Percentiles rank a stretch among this genome's conserved stretches.
These are phyloP conservation scores for Osmerus eperlanus DNA, from an alignment of 2,113 vertebrate species.

Conservation along the genomic window DNA sequence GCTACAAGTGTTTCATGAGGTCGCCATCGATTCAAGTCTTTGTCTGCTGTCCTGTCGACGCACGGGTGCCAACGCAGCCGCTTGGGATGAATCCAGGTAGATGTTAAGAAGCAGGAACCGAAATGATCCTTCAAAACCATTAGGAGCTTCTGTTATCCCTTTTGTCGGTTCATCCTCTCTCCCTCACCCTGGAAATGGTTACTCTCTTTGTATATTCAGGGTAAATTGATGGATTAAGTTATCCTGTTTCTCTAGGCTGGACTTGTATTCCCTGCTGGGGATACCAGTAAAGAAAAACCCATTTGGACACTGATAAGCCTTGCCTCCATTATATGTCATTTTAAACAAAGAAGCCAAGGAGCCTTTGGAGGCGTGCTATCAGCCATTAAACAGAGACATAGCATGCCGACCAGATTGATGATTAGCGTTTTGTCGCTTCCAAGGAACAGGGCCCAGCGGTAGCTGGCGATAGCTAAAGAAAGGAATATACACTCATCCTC, in stretches of 20 bases:
- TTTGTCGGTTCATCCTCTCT: slow-evolving; percentile 44
- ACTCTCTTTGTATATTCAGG: slow-evolving; percentile 83
- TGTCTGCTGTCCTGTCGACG: no score
- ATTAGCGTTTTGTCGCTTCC: slow-evolving; percentile 80
- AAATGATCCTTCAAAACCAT: slow-evolving; percentile 69
- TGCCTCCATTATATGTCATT: slow-evolving; percentile 93
- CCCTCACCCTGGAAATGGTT: slow-evolving; percentile 72
- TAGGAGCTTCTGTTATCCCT: slow-evolving; percentile 63
- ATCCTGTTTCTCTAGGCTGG: slow-evolving; percentile 83
- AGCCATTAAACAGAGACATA: slow-evolving; percentile 94
- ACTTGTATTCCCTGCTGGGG: slow-evolving; percentile 76
- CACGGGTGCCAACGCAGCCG: slow-evolving; percentile 12
- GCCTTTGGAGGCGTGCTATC: slow-evolving; percentile 92
- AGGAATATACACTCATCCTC: slow-evolving; percentile 25
- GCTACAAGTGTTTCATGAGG: no score
- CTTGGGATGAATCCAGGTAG: slow-evolving; percentile 31
- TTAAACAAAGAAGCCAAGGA: slow-evolving; percentile 90
- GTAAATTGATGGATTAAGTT: slow-evolving; percentile 98
- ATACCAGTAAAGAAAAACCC: slow-evolving; percentile 76
- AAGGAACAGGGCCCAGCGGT: slow-evolving; percentile 73
- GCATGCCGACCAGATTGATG: slow-evolving; percentile 88
- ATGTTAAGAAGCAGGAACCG: neutral
- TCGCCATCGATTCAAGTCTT: no score
- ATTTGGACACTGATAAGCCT: slow-evolving; percentile 92
- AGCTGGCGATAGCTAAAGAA: slow-evolving; percentile 76